Evolutionary conservation across 1,140 invertebrate genomes (phyloP), one percentile per base, ranked within the genome.

Genomic region (Drosophila aff.): DNA sequence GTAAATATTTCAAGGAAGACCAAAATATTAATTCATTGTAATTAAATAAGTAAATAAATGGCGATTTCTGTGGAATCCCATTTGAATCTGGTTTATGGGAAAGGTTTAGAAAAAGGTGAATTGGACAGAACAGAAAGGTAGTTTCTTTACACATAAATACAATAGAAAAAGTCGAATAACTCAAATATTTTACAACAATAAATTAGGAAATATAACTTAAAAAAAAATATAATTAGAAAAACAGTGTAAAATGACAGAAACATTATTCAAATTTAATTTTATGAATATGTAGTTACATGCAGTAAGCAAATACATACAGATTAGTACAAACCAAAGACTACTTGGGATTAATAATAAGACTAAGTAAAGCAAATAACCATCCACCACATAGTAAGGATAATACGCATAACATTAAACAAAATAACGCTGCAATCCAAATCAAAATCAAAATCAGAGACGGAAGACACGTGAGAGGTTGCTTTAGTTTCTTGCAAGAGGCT

Each of bases 401-500:
- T 28, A 18, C 23, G 21, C 47, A 28, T 43, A 55, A 47, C 10
- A 38, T 49, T 43, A 16, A 57, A 41, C 31, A 57, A 46, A 52
- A 58, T 23, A 52, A 46, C 43, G 64, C 66, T 68, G 76, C 62
- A 68, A 75, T 65, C 73, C 69, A 63, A 61, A 47, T 64, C 18
- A 65, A 77, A 60, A 55, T 23, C 23, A 61, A 66, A 79, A 44
- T 38, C 44, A 47, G 66, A 46, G 60, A 66, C 47, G 57, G 11
- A 23, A 60, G 40, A 41, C 36, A 66, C 46, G 64, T 75, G 80
- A 68, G 49, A 43, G 59, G 43, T 81, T 47, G 63, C 52, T 81
- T 81, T 76, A 76, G 69, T 80, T 21, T 71, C 58, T 62, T 76
- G 43, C 36, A 53, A 81, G 50, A 36, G 62, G 57, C 69, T 73